These are phyloP conservation scores for Taphrorychus bicolor DNA, from an alignment of 2,888 invertebrate species.

Conservation along the genomic window DNA sequence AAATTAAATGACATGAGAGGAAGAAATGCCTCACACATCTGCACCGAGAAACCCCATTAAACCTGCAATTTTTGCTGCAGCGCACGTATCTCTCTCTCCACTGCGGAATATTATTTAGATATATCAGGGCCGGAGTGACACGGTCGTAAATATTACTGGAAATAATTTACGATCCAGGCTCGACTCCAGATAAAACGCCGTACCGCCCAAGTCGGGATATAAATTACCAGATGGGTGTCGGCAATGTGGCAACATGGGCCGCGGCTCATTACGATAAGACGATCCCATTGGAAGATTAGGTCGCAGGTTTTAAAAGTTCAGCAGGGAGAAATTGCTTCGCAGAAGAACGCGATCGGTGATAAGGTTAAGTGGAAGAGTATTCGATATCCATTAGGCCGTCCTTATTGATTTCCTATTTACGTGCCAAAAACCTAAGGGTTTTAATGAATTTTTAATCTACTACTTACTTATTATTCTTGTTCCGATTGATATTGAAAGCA, in stretches of 20 bases:
- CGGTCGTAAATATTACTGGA: slow-evolving; percentile 59
- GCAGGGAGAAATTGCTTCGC: not conserved
- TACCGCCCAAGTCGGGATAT: slow-evolving; percentile 44
- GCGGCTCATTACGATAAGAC: slow-evolving; percentile 1
- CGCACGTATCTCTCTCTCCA: slow-evolving; percentile 40
- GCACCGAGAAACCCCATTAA: slow-evolving; percentile 23
- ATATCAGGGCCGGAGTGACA: slow-evolving; percentile 57
- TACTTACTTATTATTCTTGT: no score
- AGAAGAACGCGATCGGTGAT: not conserved
- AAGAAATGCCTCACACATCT: no score
- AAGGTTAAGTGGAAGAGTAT: not conserved
- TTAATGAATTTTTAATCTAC: no score
- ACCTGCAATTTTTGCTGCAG: slow-evolving; percentile 36
- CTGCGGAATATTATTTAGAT: slow-evolving; percentile 52
- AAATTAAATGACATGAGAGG: no score
- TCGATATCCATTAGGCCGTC: not conserved
- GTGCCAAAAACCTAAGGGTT: no score
- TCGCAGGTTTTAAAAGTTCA: not conserved
- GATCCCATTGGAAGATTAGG: not conserved
- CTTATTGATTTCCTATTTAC: no score
- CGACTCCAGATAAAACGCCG: slow-evolving; percentile 53
- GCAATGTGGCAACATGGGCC: slow-evolving; percentile 1
- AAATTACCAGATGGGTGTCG: slow-evolving; percentile 43
- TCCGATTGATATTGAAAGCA: no score
- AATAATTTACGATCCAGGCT: slow-evolving; percentile 57